Base-by-base conservation (phyloP, 2,113 vertebrate genomes). In the Syngnathus scovelli region DNA sequence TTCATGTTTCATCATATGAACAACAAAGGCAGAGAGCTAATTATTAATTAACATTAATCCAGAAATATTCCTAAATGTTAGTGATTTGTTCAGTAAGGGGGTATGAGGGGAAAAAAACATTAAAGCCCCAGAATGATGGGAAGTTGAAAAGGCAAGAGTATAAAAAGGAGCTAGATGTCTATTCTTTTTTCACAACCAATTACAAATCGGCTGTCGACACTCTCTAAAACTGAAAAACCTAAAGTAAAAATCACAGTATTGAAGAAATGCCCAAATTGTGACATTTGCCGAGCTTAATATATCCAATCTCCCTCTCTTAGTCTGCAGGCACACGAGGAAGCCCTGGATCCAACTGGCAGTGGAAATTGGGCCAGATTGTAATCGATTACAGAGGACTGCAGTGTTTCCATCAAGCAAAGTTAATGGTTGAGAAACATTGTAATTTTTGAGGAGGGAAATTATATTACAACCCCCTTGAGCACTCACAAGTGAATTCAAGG, bases 401-500 rank as follows among this genome's bases (percentile, higher is more conserved):
- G 61, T 66, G 73, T 76, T 66, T 82, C 77, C 79, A 83, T 86
- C 82, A 81, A 74, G 81, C 60, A 80, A 82, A 88, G 75, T 85
- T 76, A 67, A 74, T 67, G 72, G 66, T 51, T 41, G 75, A 33
- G 72, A 69, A 61, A 54, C 77, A 77, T 83, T 71, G 1, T 16
- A 67, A 77, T 71, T 64, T 82, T 80, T 48, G 65, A 70, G 71
- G 64, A 68, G 48, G 66, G 71, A 70, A 77, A 81, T 76, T 64
- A 79, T 16, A 58, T 70, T 71, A 69, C 66, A 76, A 81, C 80
- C 76, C 76, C 80, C 80, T 75, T 82, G 77, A 67, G 71, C 64
- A 54, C 66, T 69, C 66, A 43, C n/a, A 21, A 41, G 39, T 52
- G 76, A 69, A 71, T 52, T 84, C 82, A 88, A 90, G 85, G 86